Percentiles rank a stretch among this genome's conserved stretches.
phyloP scores from a whole-genome alignment of 2,888 invertebrate species.

The Hypsopygia costalis region DNA sequence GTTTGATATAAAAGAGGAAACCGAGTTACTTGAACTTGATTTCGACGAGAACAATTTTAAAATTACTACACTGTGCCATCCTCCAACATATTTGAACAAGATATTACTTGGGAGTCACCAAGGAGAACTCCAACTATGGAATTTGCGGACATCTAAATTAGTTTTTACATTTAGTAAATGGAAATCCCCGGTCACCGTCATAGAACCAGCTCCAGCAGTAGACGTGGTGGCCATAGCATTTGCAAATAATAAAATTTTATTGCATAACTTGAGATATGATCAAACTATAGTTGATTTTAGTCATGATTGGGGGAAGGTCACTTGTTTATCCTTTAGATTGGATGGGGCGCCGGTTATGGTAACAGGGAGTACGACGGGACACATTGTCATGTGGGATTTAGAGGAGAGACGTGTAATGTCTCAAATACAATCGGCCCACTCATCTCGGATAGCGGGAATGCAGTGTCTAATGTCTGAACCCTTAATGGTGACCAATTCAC shows the following conservation, averaged over 20 bases:
- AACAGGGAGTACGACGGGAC: conserved; percentile 89
- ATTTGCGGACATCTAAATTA: conserved; percentile 88
- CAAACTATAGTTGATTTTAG: conserved; percentile 90
- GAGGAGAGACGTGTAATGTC: conserved; percentile 89
- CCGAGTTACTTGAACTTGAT: conserved; percentile 83
- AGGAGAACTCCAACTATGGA: conserved; percentile 94
- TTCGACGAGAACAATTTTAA: conserved; percentile 86
- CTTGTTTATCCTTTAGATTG: conserved; percentile 90
- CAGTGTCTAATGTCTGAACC: conserved; percentile 94
- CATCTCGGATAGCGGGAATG: conserved; percentile 87
- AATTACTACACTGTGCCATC: conserved; percentile 93
- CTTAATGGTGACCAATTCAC: conserved; percentile 92
- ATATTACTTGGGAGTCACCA: conserved; percentile 92
- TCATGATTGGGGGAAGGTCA: conserved; percentile 96
- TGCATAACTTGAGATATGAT: conserved; percentile 94
- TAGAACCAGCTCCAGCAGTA: conserved; percentile 94
- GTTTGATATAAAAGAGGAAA: conserved; percentile 91
- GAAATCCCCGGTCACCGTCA: conserved; percentile 84
- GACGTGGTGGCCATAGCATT: conserved; percentile 96
- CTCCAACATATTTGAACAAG: conserved; percentile 96
- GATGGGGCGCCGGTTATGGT: conserved; percentile 94
- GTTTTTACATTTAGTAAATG: conserved; percentile 90
- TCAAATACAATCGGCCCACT: conserved; percentile 91
- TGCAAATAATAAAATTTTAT: conserved; percentile 87
- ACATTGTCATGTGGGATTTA: conserved; percentile 96